Base-by-base conservation (phyloP, 2,888 invertebrate genomes). In the Alviniconcha strummeri region DNA sequence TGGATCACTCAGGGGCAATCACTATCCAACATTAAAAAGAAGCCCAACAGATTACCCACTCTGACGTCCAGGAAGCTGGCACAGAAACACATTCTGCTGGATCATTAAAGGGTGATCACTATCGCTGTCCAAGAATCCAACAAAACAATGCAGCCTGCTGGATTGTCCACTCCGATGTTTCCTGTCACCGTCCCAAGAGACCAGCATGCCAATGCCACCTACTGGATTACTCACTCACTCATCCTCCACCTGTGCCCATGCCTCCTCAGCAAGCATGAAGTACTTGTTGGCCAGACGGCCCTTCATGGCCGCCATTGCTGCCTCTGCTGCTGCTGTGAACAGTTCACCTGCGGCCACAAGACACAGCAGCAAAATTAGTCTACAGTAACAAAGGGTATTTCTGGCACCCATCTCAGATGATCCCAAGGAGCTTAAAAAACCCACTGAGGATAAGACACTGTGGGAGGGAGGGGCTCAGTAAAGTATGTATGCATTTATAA, bases 281-380 rank as follows among this genome's bases (percentile, higher is more conserved):
- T 94, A 95, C 88, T 95, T 94, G 89, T 93, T 95, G 71, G 95
- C 95, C 84, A 95, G 90, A 84, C 94, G 93, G 55, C 95, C 95
- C 86, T 95, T 95, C 94, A 95, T 94, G n/a, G 94, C 93, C 82
- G 92, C 94, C 92, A 94, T 95, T 1, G 95, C 95, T 19, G 91
- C 91, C 84, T 95, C 95, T n/a, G 95, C 95, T 55, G 95, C 95
- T 85, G 94, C 93, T 85, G 91, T 94, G 90, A 94, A 95, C 87
- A 94, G 88, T 84, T 95, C 94, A 81, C 94, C 94, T 94, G 88
- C 9, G 91, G 90, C 67, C 36, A 36, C 36, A 36, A 36, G 36
- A 36, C 36, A 36, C 0, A 57, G 60, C 8, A 69, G 1, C n/a
- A 69, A 69, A 69, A 15, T 69, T 17, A 69, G n/a, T 69, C n/a